Conservation (phyloP, 2,113 vertebrate species). For the Coreoperca whiteheadi region DNA sequence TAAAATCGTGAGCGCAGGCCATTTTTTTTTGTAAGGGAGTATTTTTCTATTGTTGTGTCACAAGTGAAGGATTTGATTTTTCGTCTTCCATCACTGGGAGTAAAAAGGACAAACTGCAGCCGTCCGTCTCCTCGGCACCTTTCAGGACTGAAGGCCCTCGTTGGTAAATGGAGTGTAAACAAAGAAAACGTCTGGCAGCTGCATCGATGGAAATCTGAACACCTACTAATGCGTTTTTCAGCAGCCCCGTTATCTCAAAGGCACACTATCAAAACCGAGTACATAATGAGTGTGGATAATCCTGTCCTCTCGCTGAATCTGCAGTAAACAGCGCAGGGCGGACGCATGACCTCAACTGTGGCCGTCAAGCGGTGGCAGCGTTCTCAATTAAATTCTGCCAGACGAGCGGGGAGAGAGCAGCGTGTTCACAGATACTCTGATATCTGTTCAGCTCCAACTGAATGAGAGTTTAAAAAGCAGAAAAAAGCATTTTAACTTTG, state of each 20-base stretch:
- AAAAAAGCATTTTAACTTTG: too few relatives aligned
- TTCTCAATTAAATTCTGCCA: conserved; percentile 51
- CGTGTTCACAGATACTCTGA: conserved; percentile 5
- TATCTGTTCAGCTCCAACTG: neutral
- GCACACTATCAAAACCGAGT: conserved; percentile 67
- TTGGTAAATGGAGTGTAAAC: conserved; percentile 69
- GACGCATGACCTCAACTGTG: conserved; percentile 45
- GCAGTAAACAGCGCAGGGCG: conserved; percentile 25
- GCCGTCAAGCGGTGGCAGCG: neutral
- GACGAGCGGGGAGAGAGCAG: conserved; percentile 10
- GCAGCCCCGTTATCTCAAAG: conserved; percentile 67
- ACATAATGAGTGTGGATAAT: conserved; percentile 69
- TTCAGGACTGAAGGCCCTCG: conserved; percentile 54
- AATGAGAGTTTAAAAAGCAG: neutral
- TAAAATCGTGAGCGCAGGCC: neutral
- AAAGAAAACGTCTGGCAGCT: conserved; percentile 62
- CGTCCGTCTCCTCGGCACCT: conserved; percentile 25
- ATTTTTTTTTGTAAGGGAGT: neutral
- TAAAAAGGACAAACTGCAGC: conserved; percentile 28
- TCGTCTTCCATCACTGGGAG: neutral
- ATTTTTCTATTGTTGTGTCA: neutral
- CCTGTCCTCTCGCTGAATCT: conserved; percentile 39
- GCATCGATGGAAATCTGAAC: conserved; percentile 75
- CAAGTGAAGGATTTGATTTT: neutral
- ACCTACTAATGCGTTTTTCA: conserved; percentile 69